Percentiles rank a stretch among this genome's conserved stretches.
Conservation (phyloP, 2,797 vertebrate species). For the Sarcophilus harrisii region DNA sequence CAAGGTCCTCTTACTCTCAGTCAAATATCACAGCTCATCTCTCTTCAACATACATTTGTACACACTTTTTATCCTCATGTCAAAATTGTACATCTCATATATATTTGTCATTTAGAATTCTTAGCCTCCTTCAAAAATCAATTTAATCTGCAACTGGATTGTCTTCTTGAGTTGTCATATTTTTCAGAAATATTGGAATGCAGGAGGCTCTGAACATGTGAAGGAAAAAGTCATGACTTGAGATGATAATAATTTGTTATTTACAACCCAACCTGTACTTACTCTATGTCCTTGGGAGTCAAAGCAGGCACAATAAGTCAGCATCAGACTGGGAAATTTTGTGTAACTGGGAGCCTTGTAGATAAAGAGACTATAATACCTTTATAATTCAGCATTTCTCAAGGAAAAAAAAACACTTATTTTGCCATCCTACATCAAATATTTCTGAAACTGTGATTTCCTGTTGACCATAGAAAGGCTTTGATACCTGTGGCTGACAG, state of each 20-base stretch:
- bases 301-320: background rate
- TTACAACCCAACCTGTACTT: background rate
- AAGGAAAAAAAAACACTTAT: background rate
- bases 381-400: background rate
- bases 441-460: background rate
- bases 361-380: background rate
- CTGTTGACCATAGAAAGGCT: background rate
- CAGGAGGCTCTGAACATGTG: too few relatives aligned
- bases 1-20: background rate
- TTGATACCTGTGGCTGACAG: background rate
- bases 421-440: background rate
- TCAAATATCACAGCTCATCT: background rate
- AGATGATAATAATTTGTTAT: background rate
- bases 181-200: background rate
- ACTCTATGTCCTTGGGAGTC: background rate
- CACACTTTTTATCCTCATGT: background rate
- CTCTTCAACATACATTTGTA: background rate
- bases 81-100: background rate
- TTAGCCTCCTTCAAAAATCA: background rate
- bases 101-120: background rate
- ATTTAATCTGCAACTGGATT: background rate
- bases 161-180: background rate
- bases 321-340: background rate
- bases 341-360: background rate
- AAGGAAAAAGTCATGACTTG: too few relatives aligned